Percentiles rank a stretch among this genome's conserved stretches.
Conservation (phyloP, 1,140 invertebrate species). For the Cydia splendana region DNA sequence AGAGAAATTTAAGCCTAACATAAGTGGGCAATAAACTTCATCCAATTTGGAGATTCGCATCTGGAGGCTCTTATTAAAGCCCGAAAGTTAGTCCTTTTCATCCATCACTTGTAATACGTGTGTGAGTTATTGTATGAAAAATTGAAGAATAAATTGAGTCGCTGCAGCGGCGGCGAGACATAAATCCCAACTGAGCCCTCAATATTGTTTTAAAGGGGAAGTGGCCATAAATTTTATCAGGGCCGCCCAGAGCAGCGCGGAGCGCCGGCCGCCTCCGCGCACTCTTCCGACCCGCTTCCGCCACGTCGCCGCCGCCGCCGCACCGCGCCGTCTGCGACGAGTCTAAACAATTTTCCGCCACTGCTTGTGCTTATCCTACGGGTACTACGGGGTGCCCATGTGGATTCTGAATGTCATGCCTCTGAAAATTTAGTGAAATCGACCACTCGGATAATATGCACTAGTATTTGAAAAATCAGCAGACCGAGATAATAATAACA, state of each 20-base stretch:
- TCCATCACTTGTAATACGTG: conserved; percentile 80
- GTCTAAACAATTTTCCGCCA: conserved; percentile 71
- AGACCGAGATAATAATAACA: neutral
- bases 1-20: conserved; percentile 78
- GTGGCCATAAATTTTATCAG: conserved; percentile 81
- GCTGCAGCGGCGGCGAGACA: conserved; percentile 78
- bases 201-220: conserved; percentile 80
- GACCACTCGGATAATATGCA: neutral
- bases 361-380: conserved; percentile 43
- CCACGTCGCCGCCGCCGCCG: conserved; percentile 35
- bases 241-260: conserved; percentile 66
- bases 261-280: conserved; percentile 47
- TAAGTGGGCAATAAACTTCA: conserved; percentile 80
- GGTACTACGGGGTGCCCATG: conserved; percentile 55
- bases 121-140: conserved; percentile 81
- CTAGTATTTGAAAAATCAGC: neutral
- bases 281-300: conserved; percentile 40
- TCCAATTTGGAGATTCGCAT: conserved; percentile 80
- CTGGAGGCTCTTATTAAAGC: conserved; percentile 79
- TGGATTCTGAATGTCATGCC: conserved; percentile 61
- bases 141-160: conserved; percentile 80
- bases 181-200: conserved; percentile 80
- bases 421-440: conserved; percentile 54
- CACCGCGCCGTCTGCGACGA: conserved; percentile 47
- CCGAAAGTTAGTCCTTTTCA: conserved; percentile 80